Conservation (phyloP, 2,113 vertebrate genomes). For the Limnothrissa miodon region DNA sequence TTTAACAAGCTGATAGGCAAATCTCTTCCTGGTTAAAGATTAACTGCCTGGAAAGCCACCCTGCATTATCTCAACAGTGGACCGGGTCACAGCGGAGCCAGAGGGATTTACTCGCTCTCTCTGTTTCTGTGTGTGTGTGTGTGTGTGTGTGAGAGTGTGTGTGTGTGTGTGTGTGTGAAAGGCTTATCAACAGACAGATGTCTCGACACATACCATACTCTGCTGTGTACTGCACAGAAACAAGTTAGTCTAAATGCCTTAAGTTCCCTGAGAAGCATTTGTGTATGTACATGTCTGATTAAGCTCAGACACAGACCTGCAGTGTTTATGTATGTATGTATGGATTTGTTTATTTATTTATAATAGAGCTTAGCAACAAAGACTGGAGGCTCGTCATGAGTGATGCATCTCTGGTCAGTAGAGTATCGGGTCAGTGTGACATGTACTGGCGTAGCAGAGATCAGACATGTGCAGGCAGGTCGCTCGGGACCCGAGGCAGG, state of each 20-base stretch:
- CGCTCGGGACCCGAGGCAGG: neutral
- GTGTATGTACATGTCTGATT: neutral
- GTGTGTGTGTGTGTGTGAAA: constrained; percentile 26
- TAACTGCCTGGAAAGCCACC: constrained; percentile 66
- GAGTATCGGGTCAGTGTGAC: neutral
- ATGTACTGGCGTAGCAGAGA: neutral
- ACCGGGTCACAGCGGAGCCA: constrained; percentile 66
- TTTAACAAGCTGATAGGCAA: constrained; percentile 78
- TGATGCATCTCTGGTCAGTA: neutral
- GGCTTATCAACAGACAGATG: constrained; percentile 13
- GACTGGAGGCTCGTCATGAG: neutral
- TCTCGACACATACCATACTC: constrained; percentile 1
- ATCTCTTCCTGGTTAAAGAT: constrained; percentile 79
- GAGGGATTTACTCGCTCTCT: constrained; percentile 61
- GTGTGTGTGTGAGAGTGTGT: constrained; percentile 37
- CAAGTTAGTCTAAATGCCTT: neutral
- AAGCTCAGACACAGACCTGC: constrained; percentile 16
- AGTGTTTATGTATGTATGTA: neutral
- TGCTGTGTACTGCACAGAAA: constrained; percentile 4
- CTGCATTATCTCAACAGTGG: constrained; percentile 67
- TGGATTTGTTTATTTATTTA: neutral
- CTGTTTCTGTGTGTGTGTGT: constrained; percentile 8
- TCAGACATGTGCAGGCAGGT: neutral
- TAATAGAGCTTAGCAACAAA: neutral
- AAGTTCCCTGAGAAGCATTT: neutral